phyloP scores from a whole-genome alignment of 2,888 invertebrate species.

The Tethea ocularis region DNA sequence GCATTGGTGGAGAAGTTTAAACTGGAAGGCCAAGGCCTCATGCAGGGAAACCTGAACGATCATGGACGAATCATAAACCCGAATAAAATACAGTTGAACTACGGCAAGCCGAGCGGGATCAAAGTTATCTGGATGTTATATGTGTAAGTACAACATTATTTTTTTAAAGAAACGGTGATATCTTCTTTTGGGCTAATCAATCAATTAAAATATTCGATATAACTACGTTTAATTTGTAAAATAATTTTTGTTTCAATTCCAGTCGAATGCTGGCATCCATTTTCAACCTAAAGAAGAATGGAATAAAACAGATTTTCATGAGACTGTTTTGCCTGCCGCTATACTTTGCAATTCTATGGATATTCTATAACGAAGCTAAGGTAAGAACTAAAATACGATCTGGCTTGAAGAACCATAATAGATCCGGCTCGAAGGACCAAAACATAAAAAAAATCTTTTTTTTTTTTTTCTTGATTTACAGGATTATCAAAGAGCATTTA shows the following conservation, averaged over 20 bases:
- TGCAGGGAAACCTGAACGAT: constrained; percentile 85
- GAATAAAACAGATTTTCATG: constrained; percentile 89
- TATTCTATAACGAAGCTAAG: constrained; percentile 89
- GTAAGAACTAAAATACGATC: constrained; percentile 45
- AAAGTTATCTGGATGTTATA: constrained; percentile 88
- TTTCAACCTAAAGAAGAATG: constrained; percentile 89
- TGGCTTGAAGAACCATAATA: background rate
- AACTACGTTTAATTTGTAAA: too few relatives aligned
- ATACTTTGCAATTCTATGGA: constrained; percentile 90
- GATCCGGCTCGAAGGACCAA: background rate
- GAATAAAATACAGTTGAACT: constrained; percentile 89
- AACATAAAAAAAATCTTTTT: background rate
- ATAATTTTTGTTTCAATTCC: too few relatives aligned
- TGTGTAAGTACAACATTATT: constrained; percentile 74
- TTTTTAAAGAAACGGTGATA: background rate
- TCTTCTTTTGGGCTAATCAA: background rate
- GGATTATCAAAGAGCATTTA: constrained; percentile 87
- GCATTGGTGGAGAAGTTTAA: constrained; percentile 96
- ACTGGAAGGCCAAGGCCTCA: constrained; percentile 90
- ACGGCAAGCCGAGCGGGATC: constrained; percentile 88
- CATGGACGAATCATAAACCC: constrained; percentile 85
- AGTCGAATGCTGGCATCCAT: constrained; percentile 91
- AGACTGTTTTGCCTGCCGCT: constrained; percentile 89
- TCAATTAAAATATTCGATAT: too few relatives aligned
- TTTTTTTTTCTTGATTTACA: constrained; percentile 45